Evolutionary conservation across 2,888 invertebrate genomes (phyloP).

Genomic region (Hyppa rectilinea): DNA sequence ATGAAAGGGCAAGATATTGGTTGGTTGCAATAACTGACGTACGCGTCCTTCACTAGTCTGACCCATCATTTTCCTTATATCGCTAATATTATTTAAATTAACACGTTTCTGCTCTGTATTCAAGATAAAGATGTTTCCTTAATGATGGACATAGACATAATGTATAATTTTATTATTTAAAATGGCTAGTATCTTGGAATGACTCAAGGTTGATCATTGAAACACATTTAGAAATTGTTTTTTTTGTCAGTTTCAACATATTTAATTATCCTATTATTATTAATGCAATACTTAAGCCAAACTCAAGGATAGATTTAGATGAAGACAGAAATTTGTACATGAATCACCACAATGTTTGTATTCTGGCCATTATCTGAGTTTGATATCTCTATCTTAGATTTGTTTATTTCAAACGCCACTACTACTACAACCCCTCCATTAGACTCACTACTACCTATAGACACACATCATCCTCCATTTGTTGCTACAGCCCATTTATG

Average conservation of each 20-base stretch:
- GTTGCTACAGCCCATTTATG: too few species aligned
- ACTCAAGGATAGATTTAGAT: constrained; percentile 4
- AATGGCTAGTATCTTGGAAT: neutral
- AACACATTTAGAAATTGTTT: constrained; percentile 20
- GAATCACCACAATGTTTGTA: neutral
- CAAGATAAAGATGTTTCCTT: constrained; percentile 34
- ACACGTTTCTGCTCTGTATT: constrained; percentile 3
- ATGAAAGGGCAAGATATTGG: constrained; percentile 37
- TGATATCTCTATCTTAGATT: too few species aligned
- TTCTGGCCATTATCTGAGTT: too few species aligned
- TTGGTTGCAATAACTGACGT: constrained; percentile 57
- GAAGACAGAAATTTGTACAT: neutral
- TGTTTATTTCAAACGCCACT: too few species aligned
- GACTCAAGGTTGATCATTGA: constrained; percentile 23
- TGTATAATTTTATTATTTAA: neutral
- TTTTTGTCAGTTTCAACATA: constrained; percentile 25
- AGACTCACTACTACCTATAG: too few species aligned
- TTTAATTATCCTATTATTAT: neutral
- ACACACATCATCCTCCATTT: too few species aligned
- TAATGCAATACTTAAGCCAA: neutral
- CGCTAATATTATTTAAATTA: constrained; percentile 26
- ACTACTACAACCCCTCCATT: too few species aligned
- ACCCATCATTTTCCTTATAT: constrained; percentile 51
- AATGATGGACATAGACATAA: neutral
- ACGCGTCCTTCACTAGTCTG: constrained; percentile 53